These are phyloP conservation scores for Alces alces DNA, from an alignment of 2,113 vertebrate species.

Conservation along the genomic window DNA sequence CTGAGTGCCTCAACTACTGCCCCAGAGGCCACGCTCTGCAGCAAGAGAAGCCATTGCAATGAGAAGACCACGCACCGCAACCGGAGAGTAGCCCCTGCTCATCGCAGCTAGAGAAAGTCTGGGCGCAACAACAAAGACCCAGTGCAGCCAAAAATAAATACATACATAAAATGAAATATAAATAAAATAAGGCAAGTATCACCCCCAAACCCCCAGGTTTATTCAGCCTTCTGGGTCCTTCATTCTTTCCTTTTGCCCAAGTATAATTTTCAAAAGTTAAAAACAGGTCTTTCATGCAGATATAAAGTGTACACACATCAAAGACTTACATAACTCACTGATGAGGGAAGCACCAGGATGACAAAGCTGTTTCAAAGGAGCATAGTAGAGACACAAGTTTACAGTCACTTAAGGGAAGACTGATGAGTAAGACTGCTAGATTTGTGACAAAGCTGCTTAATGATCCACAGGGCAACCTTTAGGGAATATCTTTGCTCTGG, in stretches of 20 bases:
- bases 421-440: not conserved
- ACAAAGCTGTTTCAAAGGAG: not conserved
- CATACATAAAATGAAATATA: not conserved
- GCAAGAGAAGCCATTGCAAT: not conserved
- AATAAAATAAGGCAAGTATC: not conserved
- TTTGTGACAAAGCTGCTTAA: not conserved
- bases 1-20: not conserved
- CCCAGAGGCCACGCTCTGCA: not conserved
- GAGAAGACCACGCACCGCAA: not conserved
- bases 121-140: not conserved
- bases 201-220: not conserved
- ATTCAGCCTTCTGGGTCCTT: not conserved
- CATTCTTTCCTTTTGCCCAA: not conserved
- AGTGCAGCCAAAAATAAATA: not conserved
- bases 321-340: not conserved
- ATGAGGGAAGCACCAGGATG: not conserved
- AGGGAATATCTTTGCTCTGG: not conserved
- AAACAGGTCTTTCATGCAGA: not conserved
- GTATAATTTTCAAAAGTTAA: not conserved
- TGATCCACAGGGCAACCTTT: not conserved
- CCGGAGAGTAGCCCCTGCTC: not conserved
- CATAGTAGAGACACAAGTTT: not conserved
- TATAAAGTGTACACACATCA: not conserved
- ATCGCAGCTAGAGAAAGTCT: not conserved
- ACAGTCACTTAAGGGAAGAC: not conserved